Evolutionary conservation across 2,113 vertebrate genomes (phyloP), one percentile per base, ranked within the genome.

Genomic region (Chlorodrepanis virens): DNA sequence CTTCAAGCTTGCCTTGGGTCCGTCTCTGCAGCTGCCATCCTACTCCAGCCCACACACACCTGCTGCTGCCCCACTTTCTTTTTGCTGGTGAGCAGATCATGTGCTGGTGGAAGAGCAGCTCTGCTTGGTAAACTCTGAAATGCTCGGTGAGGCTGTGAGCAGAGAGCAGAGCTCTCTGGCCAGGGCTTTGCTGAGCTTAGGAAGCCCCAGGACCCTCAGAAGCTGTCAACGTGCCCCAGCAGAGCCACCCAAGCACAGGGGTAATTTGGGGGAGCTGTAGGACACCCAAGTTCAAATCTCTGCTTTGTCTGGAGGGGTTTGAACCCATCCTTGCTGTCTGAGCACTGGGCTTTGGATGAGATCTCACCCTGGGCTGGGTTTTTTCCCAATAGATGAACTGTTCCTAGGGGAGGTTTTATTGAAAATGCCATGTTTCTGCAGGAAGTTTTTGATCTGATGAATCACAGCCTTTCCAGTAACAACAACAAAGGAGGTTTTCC

Each of bases 11-110:
- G 82, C 89, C 83, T 93, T 92, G 78, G 94, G 90, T 95, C 94
- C 31, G 4, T 93, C 87, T 93, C 91, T 70, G 85, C 71, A 7
- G 69, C 69, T 92, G 75, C 72, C 92, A 47, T 93, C 94, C 96
- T 40, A 90, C 95, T 97, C 59, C 96, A 96, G 90, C 96, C 96
- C 94, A 93, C 95, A 93, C 96, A 96, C 95, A 95, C 96, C 96
- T 97, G 96, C 96, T 97, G 94, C 92, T 96, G 95, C 92, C 96
- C 96, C 93, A 96, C 90, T 94, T 95, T 96, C 88, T 80, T 45
- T 86, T 33, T 78, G 25, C 87, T 94, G 79, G 94, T 45, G 80
- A 93, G 91, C 4, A 2, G 92, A 94, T 93, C 94, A 87, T 40
- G 85, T 90, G 93, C 80, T 78, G 88, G 92, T 92, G 90, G 89